Percentiles rank a stretch among this genome's conserved stretches.
Conservation (phyloP, 2,797 vertebrate genomes). For the Myiothlypis coronata region DNA sequence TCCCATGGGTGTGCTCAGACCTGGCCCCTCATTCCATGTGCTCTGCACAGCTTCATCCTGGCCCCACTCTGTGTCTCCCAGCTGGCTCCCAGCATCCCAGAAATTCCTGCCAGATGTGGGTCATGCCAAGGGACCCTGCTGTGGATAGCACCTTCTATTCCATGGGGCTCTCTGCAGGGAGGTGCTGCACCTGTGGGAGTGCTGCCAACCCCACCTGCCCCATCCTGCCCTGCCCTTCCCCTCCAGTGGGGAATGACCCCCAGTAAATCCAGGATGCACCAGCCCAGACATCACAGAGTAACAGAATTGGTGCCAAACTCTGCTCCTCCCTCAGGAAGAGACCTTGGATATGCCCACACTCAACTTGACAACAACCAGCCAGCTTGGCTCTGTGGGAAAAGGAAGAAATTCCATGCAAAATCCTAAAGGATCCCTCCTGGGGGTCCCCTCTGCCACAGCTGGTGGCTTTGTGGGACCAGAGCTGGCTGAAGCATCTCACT, state of each 20-base stretch:
- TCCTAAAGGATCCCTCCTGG: background rate
- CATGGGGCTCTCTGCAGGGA: background rate
- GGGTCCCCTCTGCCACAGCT: background rate
- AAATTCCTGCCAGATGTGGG: background rate
- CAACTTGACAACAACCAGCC: rapidly evolving
- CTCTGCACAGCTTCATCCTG: background rate
- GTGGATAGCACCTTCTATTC: rapidly evolving
- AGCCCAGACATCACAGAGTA: background rate
- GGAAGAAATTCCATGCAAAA: background rate
- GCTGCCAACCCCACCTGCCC: background rate
- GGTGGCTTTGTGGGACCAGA: background rate
- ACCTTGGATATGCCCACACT: background rate
- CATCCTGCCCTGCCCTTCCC: background rate
- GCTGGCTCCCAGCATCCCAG: background rate
- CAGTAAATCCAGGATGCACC: background rate
- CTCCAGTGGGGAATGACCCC: background rate
- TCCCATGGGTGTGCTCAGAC: background rate
- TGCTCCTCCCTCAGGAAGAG: rapidly evolving
- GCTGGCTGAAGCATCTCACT: background rate
- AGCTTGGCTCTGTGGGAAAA: background rate
- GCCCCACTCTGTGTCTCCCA: background rate
- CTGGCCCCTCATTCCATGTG: background rate
- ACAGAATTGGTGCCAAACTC: rapidly evolving
- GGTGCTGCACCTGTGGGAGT: background rate
- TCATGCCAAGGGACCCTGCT: rapidly evolving